Evolutionary conservation across 2,888 invertebrate genomes (phyloP).

Genomic region (Phalera bucephala): DNA sequence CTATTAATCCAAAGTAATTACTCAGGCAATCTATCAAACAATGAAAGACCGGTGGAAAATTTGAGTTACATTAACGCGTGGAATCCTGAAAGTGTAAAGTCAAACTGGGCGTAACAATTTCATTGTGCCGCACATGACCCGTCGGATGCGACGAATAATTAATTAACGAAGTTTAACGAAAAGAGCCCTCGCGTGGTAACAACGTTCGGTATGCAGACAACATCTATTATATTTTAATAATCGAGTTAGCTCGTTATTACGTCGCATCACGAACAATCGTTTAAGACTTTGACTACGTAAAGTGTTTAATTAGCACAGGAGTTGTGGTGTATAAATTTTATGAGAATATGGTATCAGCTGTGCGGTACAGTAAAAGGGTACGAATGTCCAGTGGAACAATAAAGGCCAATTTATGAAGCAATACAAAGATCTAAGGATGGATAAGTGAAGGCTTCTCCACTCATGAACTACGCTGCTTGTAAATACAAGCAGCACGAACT

Average conservation of each 20-base stretch:
- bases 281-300: constrained; percentile 7
- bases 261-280: constrained; percentile 27
- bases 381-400: too few relatives aligned
- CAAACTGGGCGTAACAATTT: constrained; percentile 48
- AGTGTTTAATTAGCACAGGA: constrained; percentile 4
- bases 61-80: constrained; percentile 37
- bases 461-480: too few relatives aligned
- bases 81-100: constrained; percentile 30
- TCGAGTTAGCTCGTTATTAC: constrained; percentile 31
- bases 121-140: constrained; percentile 25
- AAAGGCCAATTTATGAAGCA: too few relatives aligned
- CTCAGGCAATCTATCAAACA: constrained; percentile 44
- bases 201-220: constrained; percentile 28
- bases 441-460: too few relatives aligned
- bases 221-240: constrained; percentile 36
- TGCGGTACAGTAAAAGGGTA: too few relatives aligned
- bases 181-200: constrained; percentile 24
- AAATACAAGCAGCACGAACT: too few relatives aligned
- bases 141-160: constrained; percentile 37
- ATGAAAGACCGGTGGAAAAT: constrained; percentile 36
- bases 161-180: constrained; percentile 41
- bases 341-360: too few relatives aligned
- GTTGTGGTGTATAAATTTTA: too few relatives aligned
- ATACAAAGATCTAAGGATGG: too few relatives aligned
- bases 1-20: neutral